These are phyloP conservation scores for Chloroclystis v-ata DNA, from an alignment of 2,888 invertebrate species.

Conservation along the genomic window DNA sequence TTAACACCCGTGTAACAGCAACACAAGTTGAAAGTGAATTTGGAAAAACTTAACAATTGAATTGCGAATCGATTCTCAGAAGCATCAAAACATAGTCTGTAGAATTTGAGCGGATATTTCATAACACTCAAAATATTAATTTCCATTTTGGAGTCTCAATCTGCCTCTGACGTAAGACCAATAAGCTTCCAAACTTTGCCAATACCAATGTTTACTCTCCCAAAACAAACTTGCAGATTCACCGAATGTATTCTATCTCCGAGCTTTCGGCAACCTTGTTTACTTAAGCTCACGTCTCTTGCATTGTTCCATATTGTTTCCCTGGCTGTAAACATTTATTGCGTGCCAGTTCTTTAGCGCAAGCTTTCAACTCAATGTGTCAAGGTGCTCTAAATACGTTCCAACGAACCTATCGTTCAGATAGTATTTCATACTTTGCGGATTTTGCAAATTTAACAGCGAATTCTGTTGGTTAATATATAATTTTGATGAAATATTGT, in stretches of 20 bases:
- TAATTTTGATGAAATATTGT: too few relatives aligned
- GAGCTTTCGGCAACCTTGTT: slow-evolving; percentile 3
- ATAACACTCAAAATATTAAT: background rate
- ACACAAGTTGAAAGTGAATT: background rate
- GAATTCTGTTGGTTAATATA: slow-evolving; percentile 1
- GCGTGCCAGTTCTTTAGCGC: slow-evolving; percentile 17
- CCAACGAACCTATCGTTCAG: slow-evolving; percentile 23
- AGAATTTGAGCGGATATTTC: too few relatives aligned
- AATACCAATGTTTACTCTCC: slow-evolving; percentile 1
- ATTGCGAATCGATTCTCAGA: background rate
- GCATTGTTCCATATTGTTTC: slow-evolving; percentile 17
- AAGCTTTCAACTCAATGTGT: slow-evolving; percentile 44
- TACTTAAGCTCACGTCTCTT: slow-evolving; percentile 7
- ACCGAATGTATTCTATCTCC: background rate
- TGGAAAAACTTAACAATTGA: too few relatives aligned
- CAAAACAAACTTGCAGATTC: background rate
- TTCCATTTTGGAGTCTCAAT: background rate
- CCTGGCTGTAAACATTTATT: slow-evolving; percentile 22
- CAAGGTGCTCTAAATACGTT: slow-evolving; percentile 60
- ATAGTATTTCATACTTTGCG: slow-evolving; percentile 24
- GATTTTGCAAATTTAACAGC: slow-evolving; percentile 17
- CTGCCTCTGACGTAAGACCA: background rate
- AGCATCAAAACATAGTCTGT: too few relatives aligned
- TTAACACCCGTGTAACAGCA: too few relatives aligned
- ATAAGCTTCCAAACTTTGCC: slow-evolving; percentile 3